phyloP scores from a whole-genome alignment of 2,113 vertebrate species.

The cattle (Bos taurus) region DNA sequence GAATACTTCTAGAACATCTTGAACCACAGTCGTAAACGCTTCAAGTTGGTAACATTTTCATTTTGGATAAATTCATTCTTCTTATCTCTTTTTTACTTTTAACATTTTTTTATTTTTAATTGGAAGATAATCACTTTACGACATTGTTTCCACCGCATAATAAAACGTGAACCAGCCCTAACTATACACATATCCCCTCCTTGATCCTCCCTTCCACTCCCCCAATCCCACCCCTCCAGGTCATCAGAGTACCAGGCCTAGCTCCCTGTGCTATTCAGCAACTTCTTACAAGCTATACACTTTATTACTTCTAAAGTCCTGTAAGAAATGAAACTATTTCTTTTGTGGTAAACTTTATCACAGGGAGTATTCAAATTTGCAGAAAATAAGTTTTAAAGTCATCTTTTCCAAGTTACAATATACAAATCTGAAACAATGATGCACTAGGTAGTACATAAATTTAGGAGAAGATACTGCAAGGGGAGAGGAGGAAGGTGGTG shows the following conservation, averaged over 20 bases:
- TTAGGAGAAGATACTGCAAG: background rate
- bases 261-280: background rate
- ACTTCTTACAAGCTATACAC: background rate
- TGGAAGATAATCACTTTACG: background rate
- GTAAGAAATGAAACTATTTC: slow-evolving; percentile 3
- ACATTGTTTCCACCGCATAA: background rate
- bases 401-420: background rate
- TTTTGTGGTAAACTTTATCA: background rate
- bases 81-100: background rate
- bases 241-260: background rate
- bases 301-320: slow-evolving; percentile 18
- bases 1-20: slow-evolving; percentile 27
- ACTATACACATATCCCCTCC: background rate
- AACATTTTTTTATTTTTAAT: background rate
- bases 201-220: background rate
- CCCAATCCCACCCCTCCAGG: background rate
- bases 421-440: background rate
- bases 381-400: slow-evolving; percentile 3
- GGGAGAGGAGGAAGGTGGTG: fast-evolving
- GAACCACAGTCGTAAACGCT: slow-evolving; percentile 24
- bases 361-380: background rate
- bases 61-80: slow-evolving; percentile 36
- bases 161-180: background rate
- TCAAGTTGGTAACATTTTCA: slow-evolving; percentile 28
- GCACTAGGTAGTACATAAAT: background rate